Evolutionary conservation across 2,888 invertebrate genomes (phyloP).

Genomic region (Rotaria magnacalcarata): DNA sequence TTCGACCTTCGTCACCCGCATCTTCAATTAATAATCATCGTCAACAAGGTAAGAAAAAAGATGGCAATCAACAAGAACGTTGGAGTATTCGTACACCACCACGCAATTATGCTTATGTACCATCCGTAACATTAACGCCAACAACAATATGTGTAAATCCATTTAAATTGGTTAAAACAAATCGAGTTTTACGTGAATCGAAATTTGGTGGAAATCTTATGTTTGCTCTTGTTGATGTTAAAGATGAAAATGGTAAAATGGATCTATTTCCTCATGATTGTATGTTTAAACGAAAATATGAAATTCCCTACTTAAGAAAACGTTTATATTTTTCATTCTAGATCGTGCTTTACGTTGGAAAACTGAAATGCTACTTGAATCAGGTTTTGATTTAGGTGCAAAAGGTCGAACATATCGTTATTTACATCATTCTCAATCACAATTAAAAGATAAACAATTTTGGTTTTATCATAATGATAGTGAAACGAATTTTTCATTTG

Average conservation of each 20-base stretch:
- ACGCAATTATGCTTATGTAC: conserved; percentile 13
- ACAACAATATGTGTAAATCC: conserved; percentile 15
- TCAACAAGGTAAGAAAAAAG: neutral
- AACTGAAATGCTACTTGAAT: conserved; percentile 3
- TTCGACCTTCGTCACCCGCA: neutral
- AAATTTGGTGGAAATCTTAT: conserved; percentile 22
- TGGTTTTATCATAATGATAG: conserved; percentile 29
- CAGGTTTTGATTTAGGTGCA: neutral
- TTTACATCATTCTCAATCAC: conserved; percentile 34
- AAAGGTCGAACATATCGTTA: conserved; percentile 16
- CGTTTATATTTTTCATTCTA: neutral
- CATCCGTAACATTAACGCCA: conserved; percentile 20
- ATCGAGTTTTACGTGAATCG: neutral
- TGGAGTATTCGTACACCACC: conserved; percentile 25
- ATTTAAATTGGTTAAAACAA: conserved; percentile 25
- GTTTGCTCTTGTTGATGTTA: conserved; percentile 35
- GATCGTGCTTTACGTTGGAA: conserved; percentile 20
- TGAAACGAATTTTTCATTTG: conserved; percentile 19
- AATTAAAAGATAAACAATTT: conserved; percentile 37
- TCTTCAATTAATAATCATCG: neutral
- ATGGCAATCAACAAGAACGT: neutral
- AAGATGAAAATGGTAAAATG: conserved; percentile 24
- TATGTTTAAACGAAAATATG: neutral
- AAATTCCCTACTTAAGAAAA: too few relatives aligned
- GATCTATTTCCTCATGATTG: conserved; percentile 35